phyloP scores from a whole-genome alignment of 1,140 invertebrate species.

The Drosophila insularis region DNA sequence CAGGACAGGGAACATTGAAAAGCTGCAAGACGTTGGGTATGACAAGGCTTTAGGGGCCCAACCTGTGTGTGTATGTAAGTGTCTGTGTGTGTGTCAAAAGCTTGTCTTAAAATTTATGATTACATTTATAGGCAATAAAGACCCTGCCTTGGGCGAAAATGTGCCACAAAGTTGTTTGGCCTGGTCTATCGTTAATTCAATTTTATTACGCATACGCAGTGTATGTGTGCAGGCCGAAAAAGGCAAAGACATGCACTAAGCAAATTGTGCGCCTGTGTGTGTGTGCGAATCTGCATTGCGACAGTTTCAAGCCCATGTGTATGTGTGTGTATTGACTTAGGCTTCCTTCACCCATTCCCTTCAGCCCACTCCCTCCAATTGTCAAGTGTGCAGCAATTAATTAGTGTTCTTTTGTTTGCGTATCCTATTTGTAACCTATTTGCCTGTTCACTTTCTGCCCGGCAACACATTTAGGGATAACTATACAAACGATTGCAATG shows the following conservation, averaged over 20 bases:
- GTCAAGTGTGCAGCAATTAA: conserved; percentile 7
- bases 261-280: conserved; percentile 23
- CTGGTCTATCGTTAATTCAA: conserved; percentile 61
- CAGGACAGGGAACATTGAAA: neutral
- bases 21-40: conserved; percentile 11
- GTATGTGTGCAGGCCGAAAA: conserved; percentile 19
- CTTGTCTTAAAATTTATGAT: conserved; percentile 57
- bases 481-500: neutral
- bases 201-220: conserved; percentile 73
- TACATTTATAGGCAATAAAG: conserved; percentile 64
- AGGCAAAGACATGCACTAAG: conserved; percentile 48
- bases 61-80: neutral
- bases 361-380: neutral
- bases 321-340: conserved; percentile 23
- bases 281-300: conserved; percentile 61
- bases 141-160: conserved; percentile 39
- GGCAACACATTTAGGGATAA: neutral
- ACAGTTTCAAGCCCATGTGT: conserved; percentile 47
- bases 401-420: conserved; percentile 22
- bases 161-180: conserved; percentile 43
- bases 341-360: neutral
- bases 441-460: neutral
- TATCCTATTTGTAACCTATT: conserved; percentile 12
- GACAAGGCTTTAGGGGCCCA: conserved; percentile 27
- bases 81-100: conserved; percentile 33